These are phyloP conservation scores for Mus spretus DNA, from an alignment of 2,797 vertebrate species.

Conservation along the genomic window DNA sequence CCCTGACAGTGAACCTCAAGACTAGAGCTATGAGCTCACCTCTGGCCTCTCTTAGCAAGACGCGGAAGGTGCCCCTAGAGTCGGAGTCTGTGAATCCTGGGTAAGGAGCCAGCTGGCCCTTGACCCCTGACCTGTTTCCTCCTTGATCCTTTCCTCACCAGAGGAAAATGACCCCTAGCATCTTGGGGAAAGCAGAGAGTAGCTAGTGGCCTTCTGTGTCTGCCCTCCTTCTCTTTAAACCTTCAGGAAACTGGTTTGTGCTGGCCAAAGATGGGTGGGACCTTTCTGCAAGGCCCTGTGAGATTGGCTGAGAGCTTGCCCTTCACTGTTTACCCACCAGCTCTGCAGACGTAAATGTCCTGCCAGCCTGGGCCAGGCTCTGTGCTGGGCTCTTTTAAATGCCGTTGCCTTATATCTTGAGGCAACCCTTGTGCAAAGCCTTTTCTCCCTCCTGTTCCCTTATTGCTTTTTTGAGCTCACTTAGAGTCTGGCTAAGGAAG, in stretches of 20 bases:
- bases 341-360: neutral
- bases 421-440: neutral
- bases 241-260: neutral
- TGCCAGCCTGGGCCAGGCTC: neutral
- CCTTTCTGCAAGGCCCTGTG: neutral
- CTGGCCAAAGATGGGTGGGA: neutral
- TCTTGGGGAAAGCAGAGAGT: neutral
- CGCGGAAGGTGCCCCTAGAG: conserved; percentile 86
- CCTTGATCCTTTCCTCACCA: neutral
- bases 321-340: neutral
- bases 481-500: neutral
- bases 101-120: conserved; percentile 81
- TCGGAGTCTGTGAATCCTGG: conserved; percentile 78
- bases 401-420: neutral
- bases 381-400: neutral
- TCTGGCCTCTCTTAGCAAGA: conserved; percentile 90
- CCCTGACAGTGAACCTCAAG: conserved; percentile 66
- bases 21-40: conserved; percentile 90
- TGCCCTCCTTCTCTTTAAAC: neutral
- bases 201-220: neutral
- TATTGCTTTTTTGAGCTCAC: neutral
- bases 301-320: neutral
- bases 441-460: neutral
- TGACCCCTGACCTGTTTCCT: neutral
- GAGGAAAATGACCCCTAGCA: neutral